These are phyloP conservation scores for Cyphomyrus plagiostoma DNA, from an alignment of 2,113 vertebrate genomes.

Conservation along the genomic window DNA sequence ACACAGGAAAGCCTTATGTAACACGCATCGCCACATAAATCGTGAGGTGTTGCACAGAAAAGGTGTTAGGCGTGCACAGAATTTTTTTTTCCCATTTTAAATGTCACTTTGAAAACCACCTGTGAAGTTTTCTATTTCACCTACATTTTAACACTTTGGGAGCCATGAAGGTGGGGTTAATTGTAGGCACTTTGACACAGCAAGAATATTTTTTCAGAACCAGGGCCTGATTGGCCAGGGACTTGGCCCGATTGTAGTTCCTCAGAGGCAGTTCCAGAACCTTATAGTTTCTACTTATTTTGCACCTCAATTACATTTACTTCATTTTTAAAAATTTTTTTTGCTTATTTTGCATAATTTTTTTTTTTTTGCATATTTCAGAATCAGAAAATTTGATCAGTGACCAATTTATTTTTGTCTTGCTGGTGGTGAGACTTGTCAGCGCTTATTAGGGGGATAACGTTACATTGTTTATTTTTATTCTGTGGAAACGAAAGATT, in stretches of 20 bases:
- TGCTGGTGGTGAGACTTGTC: not conserved
- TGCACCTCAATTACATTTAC: not conserved
- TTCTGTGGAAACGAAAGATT: not conserved
- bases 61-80: not conserved
- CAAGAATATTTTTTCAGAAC: not conserved
- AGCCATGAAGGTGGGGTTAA: not conserved
- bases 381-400: not conserved
- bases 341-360: not conserved
- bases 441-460: not conserved
- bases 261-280: not conserved
- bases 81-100: not conserved
- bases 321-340: not conserved
- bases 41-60: not conserved
- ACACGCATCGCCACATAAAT: not conserved
- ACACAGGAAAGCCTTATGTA: not conserved
- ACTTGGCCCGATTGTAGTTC: not conserved
- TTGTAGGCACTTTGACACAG: not conserved
- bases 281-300: not conserved
- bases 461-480: not conserved
- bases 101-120: not conserved
- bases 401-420: not conserved
- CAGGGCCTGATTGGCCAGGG: not conserved
- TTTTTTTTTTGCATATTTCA: not conserved
- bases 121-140: not conserved
- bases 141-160: not conserved